Percentiles rank a stretch among this genome's conserved stretches.
These are phyloP conservation scores for Brachionus rotundiformis DNA, from an alignment of 1,140 invertebrate genomes.

Conservation along the genomic window DNA sequence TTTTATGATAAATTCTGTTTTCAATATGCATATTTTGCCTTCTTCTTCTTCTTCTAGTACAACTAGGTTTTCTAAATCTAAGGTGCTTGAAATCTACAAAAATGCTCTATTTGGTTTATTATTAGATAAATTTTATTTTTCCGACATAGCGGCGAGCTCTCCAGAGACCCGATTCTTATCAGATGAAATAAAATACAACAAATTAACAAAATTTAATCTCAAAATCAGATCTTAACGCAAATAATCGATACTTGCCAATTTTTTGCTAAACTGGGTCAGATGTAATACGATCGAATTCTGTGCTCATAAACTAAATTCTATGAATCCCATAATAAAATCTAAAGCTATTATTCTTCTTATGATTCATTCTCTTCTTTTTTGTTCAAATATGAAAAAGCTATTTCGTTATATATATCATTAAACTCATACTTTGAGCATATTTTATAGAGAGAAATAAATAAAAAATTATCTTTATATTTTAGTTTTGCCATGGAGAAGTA, in stretches of 20 bases:
- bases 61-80: background rate
- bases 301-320: background rate
- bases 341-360: too few relatives aligned
- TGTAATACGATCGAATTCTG: background rate
- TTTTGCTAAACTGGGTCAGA: slow-evolving; percentile 7
- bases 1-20: slow-evolving; percentile 8
- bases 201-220: background rate
- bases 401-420: slow-evolving; percentile 40
- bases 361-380: background rate
- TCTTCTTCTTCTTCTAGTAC: background rate
- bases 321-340: background rate
- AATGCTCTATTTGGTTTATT: too few relatives aligned
- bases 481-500: background rate
- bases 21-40: background rate
- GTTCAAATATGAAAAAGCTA: background rate
- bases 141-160: background rate
- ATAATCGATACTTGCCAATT: background rate
- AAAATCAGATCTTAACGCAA: too few relatives aligned
- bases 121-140: background rate
- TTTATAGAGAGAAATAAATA: slow-evolving; percentile 21
- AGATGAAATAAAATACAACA: background rate
- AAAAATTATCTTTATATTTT: slow-evolving; percentile 34
- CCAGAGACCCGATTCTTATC: background rate
- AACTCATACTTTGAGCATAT: slow-evolving; percentile 35
- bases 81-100: background rate